phyloP scores from a whole-genome alignment of 2,888 invertebrate species.

The Agriopis leucophaearia region DNA sequence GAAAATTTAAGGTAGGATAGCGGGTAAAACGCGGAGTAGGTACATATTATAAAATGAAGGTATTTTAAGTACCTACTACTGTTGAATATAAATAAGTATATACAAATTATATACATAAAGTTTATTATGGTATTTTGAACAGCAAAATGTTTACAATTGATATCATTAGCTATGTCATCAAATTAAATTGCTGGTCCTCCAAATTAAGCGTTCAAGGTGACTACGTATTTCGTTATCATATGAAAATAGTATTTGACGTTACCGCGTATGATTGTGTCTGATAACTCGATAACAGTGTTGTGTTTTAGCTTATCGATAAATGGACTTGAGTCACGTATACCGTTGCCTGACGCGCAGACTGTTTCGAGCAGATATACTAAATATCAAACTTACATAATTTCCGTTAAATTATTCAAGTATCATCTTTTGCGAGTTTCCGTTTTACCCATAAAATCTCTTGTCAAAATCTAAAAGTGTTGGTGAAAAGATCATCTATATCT shows the following conservation, averaged over 20 bases:
- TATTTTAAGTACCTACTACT: too few relatives aligned
- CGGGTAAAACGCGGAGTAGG: too few relatives aligned
- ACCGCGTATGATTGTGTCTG: constrained; percentile 68
- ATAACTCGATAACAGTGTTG: constrained; percentile 80
- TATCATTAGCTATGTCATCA: constrained; percentile 28
- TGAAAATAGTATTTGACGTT: constrained; percentile 66
- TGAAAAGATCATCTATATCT: too few relatives aligned
- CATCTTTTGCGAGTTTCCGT: not conserved
- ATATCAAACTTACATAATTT: constrained; percentile 48
- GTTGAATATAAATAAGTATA: not conserved
- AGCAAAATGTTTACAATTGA: constrained; percentile 22
- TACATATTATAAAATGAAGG: not conserved
- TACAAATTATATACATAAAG: too few relatives aligned
- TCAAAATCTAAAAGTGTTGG: constrained; percentile 6
- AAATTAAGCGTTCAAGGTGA: constrained; percentile 72
- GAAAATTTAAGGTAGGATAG: too few relatives aligned
- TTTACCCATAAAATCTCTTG: not conserved
- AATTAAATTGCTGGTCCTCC: constrained; percentile 32
- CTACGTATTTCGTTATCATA: constrained; percentile 66
- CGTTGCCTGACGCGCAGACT: constrained; percentile 68
- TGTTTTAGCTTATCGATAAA: constrained; percentile 76
- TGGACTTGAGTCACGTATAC: constrained; percentile 80
- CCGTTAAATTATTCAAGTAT: constrained; percentile 14
- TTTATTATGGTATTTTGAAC: not conserved
- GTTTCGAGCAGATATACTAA: constrained; percentile 48